phyloP scores from a whole-genome alignment of 2,113 vertebrate species.

The Cnemophilus loriae region DNA sequence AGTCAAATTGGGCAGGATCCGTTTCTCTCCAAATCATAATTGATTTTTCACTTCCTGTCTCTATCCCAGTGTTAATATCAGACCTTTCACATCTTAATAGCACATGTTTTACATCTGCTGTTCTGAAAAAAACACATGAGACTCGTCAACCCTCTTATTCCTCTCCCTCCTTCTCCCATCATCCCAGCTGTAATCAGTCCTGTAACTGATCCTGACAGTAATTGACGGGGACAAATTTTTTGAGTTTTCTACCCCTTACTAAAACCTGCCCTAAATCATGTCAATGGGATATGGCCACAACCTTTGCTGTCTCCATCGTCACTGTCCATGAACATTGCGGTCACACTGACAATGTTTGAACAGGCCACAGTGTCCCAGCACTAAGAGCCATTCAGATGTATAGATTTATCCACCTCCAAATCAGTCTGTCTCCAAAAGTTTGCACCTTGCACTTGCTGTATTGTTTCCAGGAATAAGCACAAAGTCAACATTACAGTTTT shows the following conservation, averaged over 20 bases:
- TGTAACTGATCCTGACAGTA: not conserved
- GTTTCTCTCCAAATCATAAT: not conserved
- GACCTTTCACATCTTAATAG: not conserved
- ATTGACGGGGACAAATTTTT: not conserved
- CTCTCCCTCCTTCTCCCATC: not conserved
- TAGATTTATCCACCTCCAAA: not conserved
- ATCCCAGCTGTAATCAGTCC: not conserved
- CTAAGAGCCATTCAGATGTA: fast-evolving
- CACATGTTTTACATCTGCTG: not conserved
- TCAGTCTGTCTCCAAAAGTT: not conserved
- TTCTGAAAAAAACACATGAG: not conserved
- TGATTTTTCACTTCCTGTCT: not conserved
- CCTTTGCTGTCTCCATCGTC: not conserved
- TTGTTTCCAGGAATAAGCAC: not conserved
- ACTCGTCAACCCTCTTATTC: not conserved
- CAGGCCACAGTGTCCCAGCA: fast-evolving
- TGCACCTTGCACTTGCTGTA: not conserved
- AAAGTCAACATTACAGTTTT: not conserved
- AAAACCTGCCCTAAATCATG: not conserved
- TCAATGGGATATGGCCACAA: not conserved
- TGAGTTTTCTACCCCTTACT: not conserved
- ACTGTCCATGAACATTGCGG: not conserved
- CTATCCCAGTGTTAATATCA: not conserved
- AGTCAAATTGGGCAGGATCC: not conserved
- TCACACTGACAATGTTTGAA: not conserved